A percentile compares a stretch with the other conserved stretches of the same genome.
These are phyloP conservation scores for Falcunculus frontatus DNA, from an alignment of 2,113 vertebrate species.

Conservation along the genomic window DNA sequence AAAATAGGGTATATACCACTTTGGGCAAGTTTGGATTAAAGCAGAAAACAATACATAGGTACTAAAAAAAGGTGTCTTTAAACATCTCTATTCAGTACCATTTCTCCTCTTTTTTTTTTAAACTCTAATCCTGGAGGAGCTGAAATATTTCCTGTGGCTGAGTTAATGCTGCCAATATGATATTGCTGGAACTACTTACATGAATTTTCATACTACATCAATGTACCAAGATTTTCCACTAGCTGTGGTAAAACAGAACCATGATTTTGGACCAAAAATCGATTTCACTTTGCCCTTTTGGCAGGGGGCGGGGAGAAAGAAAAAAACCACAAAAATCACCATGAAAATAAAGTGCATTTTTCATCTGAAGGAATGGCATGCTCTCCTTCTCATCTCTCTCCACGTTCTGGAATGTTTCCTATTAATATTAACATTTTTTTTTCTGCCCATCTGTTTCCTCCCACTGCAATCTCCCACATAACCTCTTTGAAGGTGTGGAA, in stretches of 20 bases:
- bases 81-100: not conserved
- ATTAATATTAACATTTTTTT: not conserved
- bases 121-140: not conserved
- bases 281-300: not conserved
- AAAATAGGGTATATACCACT: not conserved
- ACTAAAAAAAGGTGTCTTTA: not conserved
- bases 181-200: not conserved
- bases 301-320: rapidly evolving
- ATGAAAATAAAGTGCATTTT: not conserved
- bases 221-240: not conserved
- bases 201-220: not conserved
- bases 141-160: not conserved
- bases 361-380: not conserved
- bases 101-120: not conserved
- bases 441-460: slow-evolving; percentile 3
- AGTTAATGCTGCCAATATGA: not conserved
- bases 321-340: not conserved
- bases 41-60: not conserved
- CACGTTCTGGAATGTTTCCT: not conserved
- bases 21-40: not conserved
- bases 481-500: not conserved
- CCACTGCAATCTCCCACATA: slow-evolving; percentile 6
- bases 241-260: not conserved
- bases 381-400: not conserved
- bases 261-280: not conserved